Evolutionary conservation across 1,140 invertebrate genomes (phyloP).

Genomic region (Drosophila busckii): DNA sequence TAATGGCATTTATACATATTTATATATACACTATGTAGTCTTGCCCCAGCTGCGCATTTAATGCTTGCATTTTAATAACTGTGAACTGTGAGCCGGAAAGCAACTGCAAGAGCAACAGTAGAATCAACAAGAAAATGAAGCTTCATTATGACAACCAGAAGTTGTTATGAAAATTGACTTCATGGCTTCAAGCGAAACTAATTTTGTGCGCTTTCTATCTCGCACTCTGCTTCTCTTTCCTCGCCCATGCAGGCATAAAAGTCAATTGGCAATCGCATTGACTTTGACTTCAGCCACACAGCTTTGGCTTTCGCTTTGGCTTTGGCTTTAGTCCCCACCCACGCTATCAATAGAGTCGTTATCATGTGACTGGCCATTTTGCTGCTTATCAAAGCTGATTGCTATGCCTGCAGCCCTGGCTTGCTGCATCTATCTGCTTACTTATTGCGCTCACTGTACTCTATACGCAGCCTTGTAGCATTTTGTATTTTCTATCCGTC

Average conservation of each 20-base stretch:
- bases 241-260: slow-evolving; percentile 59
- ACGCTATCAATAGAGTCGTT: slow-evolving; percentile 50
- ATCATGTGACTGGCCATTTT: slow-evolving; percentile 75
- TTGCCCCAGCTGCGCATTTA: too few relatives aligned
- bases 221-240: slow-evolving; percentile 1
- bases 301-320: slow-evolving; percentile 10
- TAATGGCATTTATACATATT: too few relatives aligned
- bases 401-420: slow-evolving; percentile 54
- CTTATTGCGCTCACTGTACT: slow-evolving; percentile 42
- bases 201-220: slow-evolving; percentile 46
- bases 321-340: not conserved
- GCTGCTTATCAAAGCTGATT: slow-evolving; percentile 75
- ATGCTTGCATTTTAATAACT: too few relatives aligned
- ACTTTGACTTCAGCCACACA: slow-evolving; percentile 24
- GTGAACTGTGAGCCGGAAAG: not conserved
- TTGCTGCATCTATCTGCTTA: slow-evolving; percentile 15
- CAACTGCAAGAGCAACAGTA: slow-evolving; percentile 17
- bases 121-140: slow-evolving; percentile 57
- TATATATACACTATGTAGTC: too few relatives aligned
- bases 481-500: slow-evolving; percentile 13
- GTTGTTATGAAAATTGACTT: slow-evolving; percentile 76
- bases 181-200: slow-evolving; percentile 65
- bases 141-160: slow-evolving; percentile 67
- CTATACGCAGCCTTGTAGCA: slow-evolving; percentile 8
- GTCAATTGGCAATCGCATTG: slow-evolving; percentile 46